phyloP scores from a whole-genome alignment of 2,888 invertebrate species.

The Hydrotaea diabolus region DNA sequence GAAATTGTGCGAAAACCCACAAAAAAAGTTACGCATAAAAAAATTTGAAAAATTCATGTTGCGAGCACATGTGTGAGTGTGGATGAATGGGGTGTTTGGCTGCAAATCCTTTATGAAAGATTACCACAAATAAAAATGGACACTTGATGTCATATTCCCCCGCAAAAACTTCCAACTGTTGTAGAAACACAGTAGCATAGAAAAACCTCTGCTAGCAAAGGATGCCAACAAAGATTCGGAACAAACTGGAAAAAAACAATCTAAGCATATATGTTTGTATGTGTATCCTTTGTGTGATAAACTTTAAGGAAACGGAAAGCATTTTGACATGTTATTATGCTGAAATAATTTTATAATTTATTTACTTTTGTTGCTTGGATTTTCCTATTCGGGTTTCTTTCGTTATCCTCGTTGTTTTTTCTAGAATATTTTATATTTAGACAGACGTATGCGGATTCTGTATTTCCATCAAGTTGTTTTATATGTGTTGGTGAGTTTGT shows the following conservation, averaged over 20 bases:
- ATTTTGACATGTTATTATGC: slow-evolving; percentile 79
- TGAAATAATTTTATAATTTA: slow-evolving; percentile 80
- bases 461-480: neutral
- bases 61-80: slow-evolving; percentile 28
- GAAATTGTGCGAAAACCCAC: neutral
- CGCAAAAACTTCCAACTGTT: slow-evolving; percentile 37
- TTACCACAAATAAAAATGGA: slow-evolving; percentile 72
- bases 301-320: slow-evolving; percentile 57
- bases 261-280: neutral
- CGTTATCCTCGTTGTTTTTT: neutral
- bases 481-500: neutral
- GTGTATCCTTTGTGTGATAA: slow-evolving; percentile 19
- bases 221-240: slow-evolving; percentile 26
- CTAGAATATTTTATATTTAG: slow-evolving; percentile 19
- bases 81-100: slow-evolving; percentile 73
- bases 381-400: slow-evolving; percentile 19
- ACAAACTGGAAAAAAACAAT: neutral
- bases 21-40: slow-evolving; percentile 55
- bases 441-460: neutral
- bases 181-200: neutral
- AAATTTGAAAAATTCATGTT: slow-evolving; percentile 66
- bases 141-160: slow-evolving; percentile 61
- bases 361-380: slow-evolving; percentile 73
- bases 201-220: slow-evolving; percentile 9
- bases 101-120: slow-evolving; percentile 79